Base-by-base conservation (phyloP, 2,888 invertebrate genomes). In the Tanypteryx hageni region DNA sequence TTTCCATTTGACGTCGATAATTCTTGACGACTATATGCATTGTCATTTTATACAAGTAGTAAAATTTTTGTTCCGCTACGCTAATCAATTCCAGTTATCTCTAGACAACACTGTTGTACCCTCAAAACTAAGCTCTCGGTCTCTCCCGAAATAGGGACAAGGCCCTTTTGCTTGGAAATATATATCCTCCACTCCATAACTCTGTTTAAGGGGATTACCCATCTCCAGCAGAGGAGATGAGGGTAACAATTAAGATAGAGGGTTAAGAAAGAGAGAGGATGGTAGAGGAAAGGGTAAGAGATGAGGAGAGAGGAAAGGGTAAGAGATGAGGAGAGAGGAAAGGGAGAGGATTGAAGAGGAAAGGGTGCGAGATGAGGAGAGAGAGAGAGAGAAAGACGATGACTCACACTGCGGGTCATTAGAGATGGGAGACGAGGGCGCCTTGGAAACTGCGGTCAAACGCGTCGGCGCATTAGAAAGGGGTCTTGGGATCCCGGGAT, bases 151-250 rank as follows among this genome's bases (percentile, higher is more conserved):
- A 68, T 16, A 27, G 76, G 22, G 76, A 76, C 27, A 27, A 76
- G 27, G 27, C 22, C 76, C 22, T 22, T 68, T 68, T 22, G 22
- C 68, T 76, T 13, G 76, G 44, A 44, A 76, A 76, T 76, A 76
- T 76, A 76, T 5, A 76, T 76, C 27, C 76, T 27, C 22, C 76
- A 76, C 22, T 76, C 76, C 76, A 76, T 22, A 22, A 76, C 76
- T 44, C 76, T 22, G 76, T 76, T 76, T 76, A 76, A 76, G 76
- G 76, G 76, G 76, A 76, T 76, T 76, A 10, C 76, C 76, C 76
- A 76, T 76, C 76, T 76, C 76, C 13, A 76, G 27, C 76, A 76
- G 76, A 76, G 61, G 44, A 61, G 76, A 76, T 27, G 76, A 76
- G 76, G 76, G 76, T 76, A 22, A 22, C 76, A 76, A 76, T 76